These are phyloP conservation scores for Drosophila sp. DNA, from an alignment of 1,140 invertebrate genomes.

Conservation along the genomic window DNA sequence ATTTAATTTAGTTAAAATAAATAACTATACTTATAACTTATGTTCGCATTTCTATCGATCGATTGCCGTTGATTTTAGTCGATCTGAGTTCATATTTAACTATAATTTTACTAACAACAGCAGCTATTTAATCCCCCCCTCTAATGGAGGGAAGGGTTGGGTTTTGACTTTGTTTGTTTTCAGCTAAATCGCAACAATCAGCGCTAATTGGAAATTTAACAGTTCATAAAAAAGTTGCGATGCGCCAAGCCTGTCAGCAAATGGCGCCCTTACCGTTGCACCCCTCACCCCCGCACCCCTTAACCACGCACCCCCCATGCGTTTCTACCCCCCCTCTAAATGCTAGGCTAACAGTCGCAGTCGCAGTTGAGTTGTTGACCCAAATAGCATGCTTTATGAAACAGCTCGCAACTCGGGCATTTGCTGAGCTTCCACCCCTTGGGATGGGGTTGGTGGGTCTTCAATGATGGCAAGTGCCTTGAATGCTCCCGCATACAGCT, in stretches of 20 bases:
- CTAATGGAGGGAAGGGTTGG: too few relatives aligned
- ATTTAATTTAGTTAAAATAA: too few relatives aligned
- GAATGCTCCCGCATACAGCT: conserved; percentile 21
- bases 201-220: conserved; percentile 79
- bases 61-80: too few relatives aligned
- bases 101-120: too few relatives aligned
- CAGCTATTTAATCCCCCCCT: too few relatives aligned
- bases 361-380: conserved; percentile 55
- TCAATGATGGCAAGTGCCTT: conserved; percentile 40
- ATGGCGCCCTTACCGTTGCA: too few relatives aligned
- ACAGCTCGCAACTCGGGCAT: not conserved
- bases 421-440: not conserved
- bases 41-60: too few relatives aligned
- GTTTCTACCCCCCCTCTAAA: too few relatives aligned
- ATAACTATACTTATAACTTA: too few relatives aligned
- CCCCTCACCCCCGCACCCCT: not conserved
- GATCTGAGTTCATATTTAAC: too few relatives aligned
- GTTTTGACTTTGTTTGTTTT: conserved; percentile 43
- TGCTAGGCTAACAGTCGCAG: not conserved
- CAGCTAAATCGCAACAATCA: conserved; percentile 70
- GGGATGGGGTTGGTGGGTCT: not conserved
- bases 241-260: conserved; percentile 18
- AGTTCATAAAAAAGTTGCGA: conserved; percentile 70
- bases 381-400: conserved; percentile 51
- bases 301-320: not conserved